phyloP scores from a whole-genome alignment of 2,888 invertebrate genomes.

The Drosophila robusta region DNA sequence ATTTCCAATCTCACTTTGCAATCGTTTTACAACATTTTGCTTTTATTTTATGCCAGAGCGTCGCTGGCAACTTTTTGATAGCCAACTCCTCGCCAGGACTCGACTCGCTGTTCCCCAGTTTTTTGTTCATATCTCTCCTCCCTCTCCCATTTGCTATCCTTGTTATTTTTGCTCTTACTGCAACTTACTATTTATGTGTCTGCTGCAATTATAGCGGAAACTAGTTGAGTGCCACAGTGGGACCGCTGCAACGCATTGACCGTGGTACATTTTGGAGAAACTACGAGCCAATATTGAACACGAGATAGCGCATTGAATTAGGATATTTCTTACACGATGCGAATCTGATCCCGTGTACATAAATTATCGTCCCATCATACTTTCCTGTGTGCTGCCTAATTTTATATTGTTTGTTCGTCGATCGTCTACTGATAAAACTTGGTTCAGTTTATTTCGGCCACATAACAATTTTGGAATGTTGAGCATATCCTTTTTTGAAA shows the following conservation, averaged over 20 bases:
- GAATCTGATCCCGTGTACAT: neutral
- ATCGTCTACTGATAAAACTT: too few species aligned
- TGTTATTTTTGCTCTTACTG: conserved; percentile 62
- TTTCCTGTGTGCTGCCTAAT: too few species aligned
- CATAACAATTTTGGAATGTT: too few species aligned
- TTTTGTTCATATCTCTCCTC: conserved; percentile 22
- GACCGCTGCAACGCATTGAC: conserved; percentile 20
- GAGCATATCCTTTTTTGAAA: too few species aligned
- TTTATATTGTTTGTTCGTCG: too few species aligned
- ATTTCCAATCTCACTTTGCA: conserved; percentile 83
- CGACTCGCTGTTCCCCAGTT: conserved; percentile 34
- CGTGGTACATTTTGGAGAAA: neutral
- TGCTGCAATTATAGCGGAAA: conserved; percentile 82
- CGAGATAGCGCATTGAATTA: neutral
- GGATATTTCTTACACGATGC: neutral
- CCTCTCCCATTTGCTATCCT: conserved; percentile 11
- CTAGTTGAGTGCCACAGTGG: conserved; percentile 75
- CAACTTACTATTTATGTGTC: conserved; percentile 83
- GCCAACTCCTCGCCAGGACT: conserved; percentile 52
- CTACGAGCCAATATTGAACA: neutral
- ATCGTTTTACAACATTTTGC: conserved; percentile 81
- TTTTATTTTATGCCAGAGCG: conserved; percentile 77
- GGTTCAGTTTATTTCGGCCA: too few species aligned
- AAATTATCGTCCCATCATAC: too few species aligned
- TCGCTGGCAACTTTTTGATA: conserved; percentile 68